Base-by-base conservation (phyloP, 2,888 invertebrate species). In the Plebejus argus region DNA sequence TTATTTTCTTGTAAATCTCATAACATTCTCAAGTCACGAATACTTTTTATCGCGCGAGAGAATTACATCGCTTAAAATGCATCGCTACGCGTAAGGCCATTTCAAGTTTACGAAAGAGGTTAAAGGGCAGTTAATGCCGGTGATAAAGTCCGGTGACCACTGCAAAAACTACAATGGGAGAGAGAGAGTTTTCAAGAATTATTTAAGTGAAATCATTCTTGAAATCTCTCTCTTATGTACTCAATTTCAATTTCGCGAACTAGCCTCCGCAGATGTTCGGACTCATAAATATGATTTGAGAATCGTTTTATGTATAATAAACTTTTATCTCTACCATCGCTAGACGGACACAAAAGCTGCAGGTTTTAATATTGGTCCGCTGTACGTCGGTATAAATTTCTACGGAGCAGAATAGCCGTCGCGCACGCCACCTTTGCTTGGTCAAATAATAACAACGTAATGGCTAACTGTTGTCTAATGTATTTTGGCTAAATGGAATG, bases 281-380 rank as follows among this genome's bases (percentile, higher is more conserved):
- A 89, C 88, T 89, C 90, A 88, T 93, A 94, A 94, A 93, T 93
- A 93, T 93, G 91, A 94, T 93, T 93, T 92, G 91, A 93, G 91
- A 93, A 93, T 93, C 91, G 92, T 91, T 93, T 93, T 92, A 93
- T 92, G 92, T 93, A 91, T 92, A 91, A 90, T 94, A 93, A 94
- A 94, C 89, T 94, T 94, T 94, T 94, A 94, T 94, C 92, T 91
- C 84, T 88, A 83, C 84, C 84, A 85, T 83, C 87, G 88, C 86
- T 89, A 88, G 90, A 89, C 88, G 89, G 85, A 85, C 86, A 92
- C 92, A 92, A 93, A 91, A 90, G 91, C 90, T 88, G 88, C 89
- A 90, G 91, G 90, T 91, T 92, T 77, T 92, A 91, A 93, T 92
- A 92, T 91, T 86, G 86, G 88, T 86, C 88, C 86, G 90, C 90